A percentile compares a stretch with the other conserved stretches of the same genome.
Conservation (phyloP, 2,888 invertebrate species). For the Pandemis heparana region DNA sequence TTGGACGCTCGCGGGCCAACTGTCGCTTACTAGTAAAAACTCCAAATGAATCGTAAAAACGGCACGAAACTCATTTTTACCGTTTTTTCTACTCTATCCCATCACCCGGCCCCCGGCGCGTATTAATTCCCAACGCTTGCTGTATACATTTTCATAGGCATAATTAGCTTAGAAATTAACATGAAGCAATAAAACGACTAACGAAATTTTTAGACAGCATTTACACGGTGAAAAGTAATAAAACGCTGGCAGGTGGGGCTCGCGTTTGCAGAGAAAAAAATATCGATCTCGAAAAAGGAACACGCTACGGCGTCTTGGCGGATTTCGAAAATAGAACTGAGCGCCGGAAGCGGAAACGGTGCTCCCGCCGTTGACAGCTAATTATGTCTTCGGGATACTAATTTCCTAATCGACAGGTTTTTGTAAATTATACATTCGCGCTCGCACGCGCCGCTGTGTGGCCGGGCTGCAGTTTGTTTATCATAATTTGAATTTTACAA, state of each 20-base stretch:
- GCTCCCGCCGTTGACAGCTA: slow-evolving; percentile 81
- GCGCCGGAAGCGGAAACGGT: slow-evolving; percentile 81
- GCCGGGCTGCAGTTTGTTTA: slow-evolving; percentile 67
- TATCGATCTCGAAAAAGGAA: slow-evolving; percentile 52
- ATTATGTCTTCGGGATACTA: slow-evolving; percentile 78
- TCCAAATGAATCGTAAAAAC: slow-evolving; percentile 77
- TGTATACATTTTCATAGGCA: slow-evolving; percentile 84
- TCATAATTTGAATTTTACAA: slow-evolving; percentile 77
- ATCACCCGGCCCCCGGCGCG: slow-evolving; percentile 71
- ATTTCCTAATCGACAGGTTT: slow-evolving; percentile 80
- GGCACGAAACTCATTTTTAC: slow-evolving; percentile 62
- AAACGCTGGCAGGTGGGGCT: slow-evolving; percentile 74
- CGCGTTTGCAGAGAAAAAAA: slow-evolving; percentile 50
- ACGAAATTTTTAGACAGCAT: slow-evolving; percentile 82
- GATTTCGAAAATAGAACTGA: slow-evolving; percentile 81
- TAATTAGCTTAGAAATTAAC: slow-evolving; percentile 85
- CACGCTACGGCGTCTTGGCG: slow-evolving; percentile 62
- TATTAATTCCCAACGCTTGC: slow-evolving; percentile 78
- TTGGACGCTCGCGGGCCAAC: slow-evolving; percentile 73
- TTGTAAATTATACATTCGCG: slow-evolving; percentile 57
- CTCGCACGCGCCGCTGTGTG: slow-evolving; percentile 50
- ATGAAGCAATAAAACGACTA: slow-evolving; percentile 82
- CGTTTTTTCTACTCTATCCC: slow-evolving; percentile 58
- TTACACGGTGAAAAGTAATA: slow-evolving; percentile 74
- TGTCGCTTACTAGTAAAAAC: slow-evolving; percentile 74